Percentiles rank a stretch among this genome's conserved stretches.
Evolutionary conservation across 2,888 invertebrate genomes (phyloP).

Genomic region (Cataglyphis rosenhaueri): DNA sequence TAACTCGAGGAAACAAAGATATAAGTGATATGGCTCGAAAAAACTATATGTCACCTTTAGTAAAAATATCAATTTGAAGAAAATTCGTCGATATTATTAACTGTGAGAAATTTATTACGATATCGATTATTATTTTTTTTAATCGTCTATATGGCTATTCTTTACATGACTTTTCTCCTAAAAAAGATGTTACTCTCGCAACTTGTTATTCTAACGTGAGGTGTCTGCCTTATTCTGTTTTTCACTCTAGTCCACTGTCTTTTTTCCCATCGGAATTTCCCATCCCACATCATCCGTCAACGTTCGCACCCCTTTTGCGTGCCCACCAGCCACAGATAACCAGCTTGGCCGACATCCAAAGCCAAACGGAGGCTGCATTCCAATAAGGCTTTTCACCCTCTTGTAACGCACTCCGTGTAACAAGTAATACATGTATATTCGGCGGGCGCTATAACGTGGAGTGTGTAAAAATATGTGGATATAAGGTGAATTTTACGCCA

Average conservation of each 20-base stretch:
- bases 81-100: conserved; percentile 72
- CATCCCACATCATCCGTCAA: conserved; percentile 33
- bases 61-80: conserved; percentile 51
- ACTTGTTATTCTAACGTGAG: conserved; percentile 10
- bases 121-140: background rate
- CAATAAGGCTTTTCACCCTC: conserved; percentile 64
- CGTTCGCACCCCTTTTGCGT: conserved; percentile 62
- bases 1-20: conserved; percentile 29
- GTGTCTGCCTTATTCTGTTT: conserved; percentile 63
- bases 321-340: conserved; percentile 70
- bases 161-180: conserved; percentile 4
- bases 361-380: conserved; percentile 71
- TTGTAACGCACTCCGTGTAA: conserved; percentile 41
- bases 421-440: conserved; percentile 52
- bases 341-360: conserved; percentile 77
- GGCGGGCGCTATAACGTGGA: conserved; percentile 15
- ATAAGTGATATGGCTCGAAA: background rate
- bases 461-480: conserved; percentile 47
- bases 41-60: conserved; percentile 18
- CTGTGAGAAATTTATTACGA: conserved; percentile 3
- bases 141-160: background rate
- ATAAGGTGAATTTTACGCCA: background rate
- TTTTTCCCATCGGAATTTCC: conserved; percentile 44
- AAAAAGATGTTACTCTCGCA: background rate
- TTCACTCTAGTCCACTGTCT: conserved; percentile 31